Conservation (phyloP, 2,797 vertebrate species). For the Alexandromys oeconomus region DNA sequence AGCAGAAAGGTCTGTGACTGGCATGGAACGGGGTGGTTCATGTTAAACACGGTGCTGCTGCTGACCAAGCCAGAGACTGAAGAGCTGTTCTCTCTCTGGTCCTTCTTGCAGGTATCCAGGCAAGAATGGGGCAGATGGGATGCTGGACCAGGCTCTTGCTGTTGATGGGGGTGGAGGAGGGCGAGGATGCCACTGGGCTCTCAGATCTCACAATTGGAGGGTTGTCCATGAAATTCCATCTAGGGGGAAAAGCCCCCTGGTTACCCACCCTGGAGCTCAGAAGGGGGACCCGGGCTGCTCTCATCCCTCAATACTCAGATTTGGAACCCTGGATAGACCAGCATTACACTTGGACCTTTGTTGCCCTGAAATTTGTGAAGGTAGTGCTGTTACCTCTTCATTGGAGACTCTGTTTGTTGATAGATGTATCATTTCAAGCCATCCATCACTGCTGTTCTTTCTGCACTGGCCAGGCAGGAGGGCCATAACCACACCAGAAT, state of each 20-base stretch:
- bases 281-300: background rate
- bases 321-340: background rate
- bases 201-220: background rate
- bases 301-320: background rate
- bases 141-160: background rate
- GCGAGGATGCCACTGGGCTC: background rate
- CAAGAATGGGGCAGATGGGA: background rate
- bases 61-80: background rate
- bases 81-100: background rate
- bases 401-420: constrained; percentile 11
- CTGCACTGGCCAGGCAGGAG: background rate
- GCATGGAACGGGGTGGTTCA: background rate
- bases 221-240: background rate
- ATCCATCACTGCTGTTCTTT: background rate
- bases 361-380: background rate
- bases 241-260: background rate
- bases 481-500: background rate
- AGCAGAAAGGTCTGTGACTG: background rate
- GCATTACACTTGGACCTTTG: constrained; percentile 1
- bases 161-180: background rate
- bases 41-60: background rate
- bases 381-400: background rate
- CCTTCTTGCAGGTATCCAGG: background rate
- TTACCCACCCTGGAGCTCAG: background rate
- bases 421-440: background rate